Percentiles rank a stretch among this genome's conserved stretches.
Conservation (phyloP, 2,888 invertebrate species). For the Odontothrips loti region DNA sequence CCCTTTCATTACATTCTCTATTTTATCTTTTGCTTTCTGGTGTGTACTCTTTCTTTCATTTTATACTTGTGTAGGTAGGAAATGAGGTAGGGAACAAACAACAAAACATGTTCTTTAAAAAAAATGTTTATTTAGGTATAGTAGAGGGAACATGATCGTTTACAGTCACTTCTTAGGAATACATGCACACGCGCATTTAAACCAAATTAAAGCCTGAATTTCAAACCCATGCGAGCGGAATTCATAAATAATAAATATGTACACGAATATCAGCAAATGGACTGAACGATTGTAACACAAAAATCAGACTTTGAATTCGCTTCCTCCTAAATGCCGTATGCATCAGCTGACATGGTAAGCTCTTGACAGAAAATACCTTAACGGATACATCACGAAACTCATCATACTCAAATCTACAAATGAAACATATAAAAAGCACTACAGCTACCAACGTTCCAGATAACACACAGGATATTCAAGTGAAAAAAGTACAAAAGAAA, state of each 20-base stretch:
- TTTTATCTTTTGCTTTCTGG: too few relatives aligned
- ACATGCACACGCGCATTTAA: constrained; percentile 14
- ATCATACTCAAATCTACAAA: constrained; percentile 18
- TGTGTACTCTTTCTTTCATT: not conserved
- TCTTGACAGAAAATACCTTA: constrained; percentile 16
- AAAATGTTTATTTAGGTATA: constrained; percentile 23
- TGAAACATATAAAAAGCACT: constrained; percentile 24
- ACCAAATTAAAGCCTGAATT: constrained; percentile 25
- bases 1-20: too few relatives aligned
- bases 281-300: constrained; percentile 1
- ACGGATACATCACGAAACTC: constrained; percentile 24
- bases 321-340: constrained; percentile 16
- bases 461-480: constrained; percentile 14
- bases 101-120: not conserved
- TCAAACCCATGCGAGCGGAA: constrained; percentile 11
- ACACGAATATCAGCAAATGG: constrained; percentile 16
- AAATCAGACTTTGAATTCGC: constrained; percentile 23
- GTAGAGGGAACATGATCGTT: constrained; percentile 16
- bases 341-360: constrained; percentile 26
- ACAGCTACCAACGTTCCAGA: constrained; percentile 24
- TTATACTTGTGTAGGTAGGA: not conserved
- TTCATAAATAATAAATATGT: constrained; percentile 27
- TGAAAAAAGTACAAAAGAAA: constrained; percentile 22
- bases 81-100: not conserved
- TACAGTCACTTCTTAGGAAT: constrained; percentile 17